These are phyloP conservation scores for Diadophis punctatus DNA, from an alignment of 2,113 vertebrate species.

Conservation along the genomic window DNA sequence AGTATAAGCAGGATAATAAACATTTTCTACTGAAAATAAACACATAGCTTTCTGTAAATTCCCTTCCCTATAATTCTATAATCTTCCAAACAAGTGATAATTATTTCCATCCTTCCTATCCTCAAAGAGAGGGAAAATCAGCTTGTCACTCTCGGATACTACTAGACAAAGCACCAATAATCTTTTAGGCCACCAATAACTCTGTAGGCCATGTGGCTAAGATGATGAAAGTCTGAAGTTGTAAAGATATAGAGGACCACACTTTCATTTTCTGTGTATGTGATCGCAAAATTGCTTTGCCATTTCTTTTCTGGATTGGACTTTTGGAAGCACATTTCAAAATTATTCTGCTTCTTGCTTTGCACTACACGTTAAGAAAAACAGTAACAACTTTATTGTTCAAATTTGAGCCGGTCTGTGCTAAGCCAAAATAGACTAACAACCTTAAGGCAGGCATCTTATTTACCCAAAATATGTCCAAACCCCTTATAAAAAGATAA, in stretches of 20 bases:
- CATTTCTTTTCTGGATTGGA: not conserved
- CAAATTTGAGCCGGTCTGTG: not conserved
- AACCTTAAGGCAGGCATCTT: not conserved
- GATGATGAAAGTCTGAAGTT: not conserved
- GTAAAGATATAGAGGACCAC: not conserved
- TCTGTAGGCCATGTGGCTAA: not conserved
- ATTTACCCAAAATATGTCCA: not conserved
- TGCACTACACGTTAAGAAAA: not conserved
- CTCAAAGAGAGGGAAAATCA: not conserved
- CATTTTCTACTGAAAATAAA: not conserved
- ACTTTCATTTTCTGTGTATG: not conserved
- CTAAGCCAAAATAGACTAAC: not conserved
- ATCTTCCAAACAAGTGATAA: not conserved
- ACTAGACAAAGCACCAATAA: not conserved
- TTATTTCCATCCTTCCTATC: not conserved
- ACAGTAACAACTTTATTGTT: not conserved
- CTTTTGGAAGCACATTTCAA: not conserved
- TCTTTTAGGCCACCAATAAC: not conserved
- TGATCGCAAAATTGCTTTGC: not conserved
- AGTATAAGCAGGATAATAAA: not conserved
- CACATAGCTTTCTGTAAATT: not conserved
- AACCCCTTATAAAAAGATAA: not conserved
- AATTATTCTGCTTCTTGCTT: not conserved
- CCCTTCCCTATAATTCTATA: not conserved
- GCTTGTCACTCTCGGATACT: not conserved